Base-by-base conservation (phyloP, 2,888 invertebrate genomes). In the Beris chalybata region DNA sequence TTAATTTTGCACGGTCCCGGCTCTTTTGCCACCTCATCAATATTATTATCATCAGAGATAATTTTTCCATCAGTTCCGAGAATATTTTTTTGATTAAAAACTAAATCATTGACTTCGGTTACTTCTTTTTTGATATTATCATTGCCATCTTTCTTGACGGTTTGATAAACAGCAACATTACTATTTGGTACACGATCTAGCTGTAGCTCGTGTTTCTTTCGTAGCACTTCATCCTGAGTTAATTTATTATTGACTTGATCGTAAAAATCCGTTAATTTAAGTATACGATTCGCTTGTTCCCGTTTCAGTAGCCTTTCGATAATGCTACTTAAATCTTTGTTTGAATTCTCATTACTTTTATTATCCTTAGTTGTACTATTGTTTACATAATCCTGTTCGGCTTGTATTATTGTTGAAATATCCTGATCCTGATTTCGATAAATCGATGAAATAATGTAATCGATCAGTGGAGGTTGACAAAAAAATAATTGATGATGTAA, bases 21-120 rank as follows among this genome's bases (percentile, higher is more conserved):
- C 9, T 9, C 38, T 7, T 38, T 38, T 22, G 22, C 22, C 7
- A 38, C 5, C 74, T 75, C 72, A 3, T 22, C 47, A 31, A 59
- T 64, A 66, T 53, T 54, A 44, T 30, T 65, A 30, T 64, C 64
- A 64, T 72, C 72, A 38, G 29, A 73, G 29, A 82, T 72, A 48
- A 83, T 83, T 74, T 86, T 86, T n/a, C 90, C 91, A 79, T 89
- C 88, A 4, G 83, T 79, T 70, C 87, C 88, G 45, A 91, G 77
- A 50, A 87, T 81, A 7, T 85, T 88, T 71, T 85, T 85, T 70
- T 85, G 79, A n/a, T 80, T 78, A 54, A 81, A 77, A 74, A 82
- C 65, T 83, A 83, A 71, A 84, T 77, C 72, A 85, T 85, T 69
- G 76, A 82, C 73, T 86, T 85, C 70, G 85, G 81, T 78, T 84